Evolutionary conservation across 2,888 invertebrate genomes (phyloP), one percentile per base, ranked within the genome.

Genomic region (Drosophila nr. perissopoda): DNA sequence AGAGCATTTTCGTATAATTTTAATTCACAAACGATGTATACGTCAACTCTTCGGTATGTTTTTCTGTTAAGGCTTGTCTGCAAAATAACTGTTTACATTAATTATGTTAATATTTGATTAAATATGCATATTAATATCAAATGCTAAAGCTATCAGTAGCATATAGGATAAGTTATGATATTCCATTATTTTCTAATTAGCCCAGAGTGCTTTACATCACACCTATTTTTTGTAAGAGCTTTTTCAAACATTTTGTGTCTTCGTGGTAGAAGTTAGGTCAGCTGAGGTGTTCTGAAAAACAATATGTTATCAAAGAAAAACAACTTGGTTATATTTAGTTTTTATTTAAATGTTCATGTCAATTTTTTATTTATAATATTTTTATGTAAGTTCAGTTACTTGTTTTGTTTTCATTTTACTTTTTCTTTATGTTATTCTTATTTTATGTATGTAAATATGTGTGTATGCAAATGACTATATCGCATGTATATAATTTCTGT

Each of bases 301-400:
- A 59, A n/a, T 45, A 63, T 38, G 25, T 60, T 56, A 42, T 25
- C 16, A 27, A 61, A 61, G 40, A 61, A 33, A 73, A 78, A 67
- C 65, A 58, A 70, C 61, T 61, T 25, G 34, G 70, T 63, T 60
- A 40, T 63, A 51, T 59, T 71, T 73, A 69, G 58, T 69, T 81
- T 78, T 79, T 82, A 75, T 84, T 79, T 65, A 79, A 77, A 77
- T 76, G 62, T 76, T 74, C 69, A 67, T 82, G 69, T 80, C 82
- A 78, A 71, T 38, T 65, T 68, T 74, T 84, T 87, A 72, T 87
- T 85, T 58, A 69, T 85, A 89, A 87, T 89, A 89, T 85, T 82
- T 90, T 81, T 87, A 79, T 89, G 79, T 76, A 89, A 83, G 73
- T 87, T 83, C 78, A 80, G 78, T 86, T 87, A 70, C 61, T 70